These are phyloP conservation scores for Mycteria americana DNA, from an alignment of 2,797 vertebrate genomes.

Conservation along the genomic window DNA sequence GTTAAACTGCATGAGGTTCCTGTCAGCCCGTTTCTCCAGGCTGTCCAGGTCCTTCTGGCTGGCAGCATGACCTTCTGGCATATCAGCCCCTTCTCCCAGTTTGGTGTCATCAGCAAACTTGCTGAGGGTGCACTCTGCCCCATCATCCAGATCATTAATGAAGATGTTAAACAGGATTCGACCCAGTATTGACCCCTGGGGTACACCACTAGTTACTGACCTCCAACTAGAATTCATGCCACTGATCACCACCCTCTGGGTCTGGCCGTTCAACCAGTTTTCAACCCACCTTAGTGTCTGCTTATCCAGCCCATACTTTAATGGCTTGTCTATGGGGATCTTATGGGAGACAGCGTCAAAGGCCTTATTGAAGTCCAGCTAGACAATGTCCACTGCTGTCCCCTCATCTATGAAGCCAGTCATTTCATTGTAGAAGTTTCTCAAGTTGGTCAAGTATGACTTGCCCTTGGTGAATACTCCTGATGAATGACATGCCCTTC, in stretches of 20 bases:
- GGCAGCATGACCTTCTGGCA: neutral
- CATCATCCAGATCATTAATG: neutral
- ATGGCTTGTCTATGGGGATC: neutral
- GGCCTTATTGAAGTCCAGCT: neutral
- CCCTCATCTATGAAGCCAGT: neutral
- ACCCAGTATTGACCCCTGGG: neutral
- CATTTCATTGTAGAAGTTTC: neutral
- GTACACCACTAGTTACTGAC: neutral
- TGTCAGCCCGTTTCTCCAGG: neutral
- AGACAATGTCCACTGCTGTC: neutral
- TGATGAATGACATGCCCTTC: neutral
- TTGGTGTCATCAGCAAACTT: neutral
- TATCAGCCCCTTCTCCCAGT: neutral
- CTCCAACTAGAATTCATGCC: neutral
- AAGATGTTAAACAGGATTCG: neutral
- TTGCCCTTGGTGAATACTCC: neutral
- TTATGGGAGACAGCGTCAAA: neutral
- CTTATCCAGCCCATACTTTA: neutral
- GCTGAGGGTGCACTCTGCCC: neutral
- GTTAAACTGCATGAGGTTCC: neutral
- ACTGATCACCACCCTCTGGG: neutral
- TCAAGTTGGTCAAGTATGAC: neutral
- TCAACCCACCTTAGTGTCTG: neutral
- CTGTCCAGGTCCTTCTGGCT: neutral
- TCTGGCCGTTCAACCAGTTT: neutral